Evolutionary conservation across 2,888 invertebrate species (phyloP).

Genomic region (Leucophenga maculata): DNA sequence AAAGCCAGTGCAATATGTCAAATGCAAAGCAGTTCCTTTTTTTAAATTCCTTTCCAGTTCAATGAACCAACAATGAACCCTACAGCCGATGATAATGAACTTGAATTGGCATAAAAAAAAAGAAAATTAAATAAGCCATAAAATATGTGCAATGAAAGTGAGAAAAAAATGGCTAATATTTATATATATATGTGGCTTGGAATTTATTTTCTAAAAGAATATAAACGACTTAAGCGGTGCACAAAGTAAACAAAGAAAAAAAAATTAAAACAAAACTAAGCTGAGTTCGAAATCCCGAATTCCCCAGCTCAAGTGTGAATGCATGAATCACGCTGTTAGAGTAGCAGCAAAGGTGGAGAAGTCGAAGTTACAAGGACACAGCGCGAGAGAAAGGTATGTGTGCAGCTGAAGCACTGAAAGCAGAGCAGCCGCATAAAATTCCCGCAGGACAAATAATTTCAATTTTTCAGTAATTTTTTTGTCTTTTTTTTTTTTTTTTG

Average conservation of each 20-base stretch:
- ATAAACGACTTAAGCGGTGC: not conserved
- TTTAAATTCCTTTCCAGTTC: not conserved
- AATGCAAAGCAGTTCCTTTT: no score
- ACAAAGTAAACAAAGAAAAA: not conserved
- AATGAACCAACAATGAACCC: not conserved
- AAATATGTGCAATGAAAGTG: not conserved
- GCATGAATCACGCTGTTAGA: no score
- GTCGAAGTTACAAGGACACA: not conserved
- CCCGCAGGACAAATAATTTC: constrained; percentile 10
- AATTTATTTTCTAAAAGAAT: no score
- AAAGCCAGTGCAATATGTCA: no score
- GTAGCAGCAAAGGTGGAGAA: no score
- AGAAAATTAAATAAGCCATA: not conserved
- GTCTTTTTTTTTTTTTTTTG: not conserved
- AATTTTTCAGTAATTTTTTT: constrained; percentile 7
- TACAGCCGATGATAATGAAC: not conserved
- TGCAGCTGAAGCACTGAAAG: not conserved
- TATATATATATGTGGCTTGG: not conserved
- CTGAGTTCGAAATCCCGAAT: not conserved
- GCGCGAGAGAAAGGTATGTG: not conserved
- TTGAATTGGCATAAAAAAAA: not conserved
- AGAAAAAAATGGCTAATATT: not conserved
- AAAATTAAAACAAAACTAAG: not conserved
- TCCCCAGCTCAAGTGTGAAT: not conserved
- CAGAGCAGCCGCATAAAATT: not conserved